Percentiles rank a stretch among this genome's conserved stretches.
phyloP scores from a whole-genome alignment of 2,113 vertebrate species.

The Camelus bactrianus region DNA sequence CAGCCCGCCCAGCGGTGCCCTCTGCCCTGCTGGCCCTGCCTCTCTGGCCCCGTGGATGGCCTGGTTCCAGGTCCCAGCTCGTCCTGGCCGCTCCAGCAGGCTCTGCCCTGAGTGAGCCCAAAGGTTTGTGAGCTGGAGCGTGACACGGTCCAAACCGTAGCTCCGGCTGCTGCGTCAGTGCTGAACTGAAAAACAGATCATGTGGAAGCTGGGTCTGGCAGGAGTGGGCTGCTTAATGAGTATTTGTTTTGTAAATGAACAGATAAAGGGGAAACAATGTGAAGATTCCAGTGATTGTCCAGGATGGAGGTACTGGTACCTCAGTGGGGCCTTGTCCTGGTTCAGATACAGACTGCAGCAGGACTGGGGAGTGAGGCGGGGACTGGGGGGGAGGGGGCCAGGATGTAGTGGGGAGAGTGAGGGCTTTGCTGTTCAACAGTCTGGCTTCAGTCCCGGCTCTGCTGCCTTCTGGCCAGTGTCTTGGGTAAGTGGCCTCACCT shows the following conservation, averaged over 20 bases:
- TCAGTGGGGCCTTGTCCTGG: not conserved
- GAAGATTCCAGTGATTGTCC: too few species aligned
- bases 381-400: not conserved
- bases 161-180: not conserved
- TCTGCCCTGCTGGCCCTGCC: not conserved
- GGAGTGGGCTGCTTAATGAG: rapidly evolving
- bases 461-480: not conserved
- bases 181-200: not conserved
- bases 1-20: not conserved
- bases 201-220: not conserved
- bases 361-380: not conserved
- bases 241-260: not conserved
- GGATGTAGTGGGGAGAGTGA: not conserved
- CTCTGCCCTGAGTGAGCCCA: not conserved
- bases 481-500: not conserved
- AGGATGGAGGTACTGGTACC: not conserved
- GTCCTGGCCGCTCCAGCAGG: not conserved
- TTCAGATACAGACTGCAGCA: not conserved
- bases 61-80: not conserved
- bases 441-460: not conserved
- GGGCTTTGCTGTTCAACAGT: not conserved
- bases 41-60: not conserved
- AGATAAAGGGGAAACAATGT: not conserved
- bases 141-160: not conserved
- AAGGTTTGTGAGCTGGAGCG: not conserved